phyloP scores from a whole-genome alignment of 2,113 vertebrate genomes.

The Chloropsis cyanopogon region DNA sequence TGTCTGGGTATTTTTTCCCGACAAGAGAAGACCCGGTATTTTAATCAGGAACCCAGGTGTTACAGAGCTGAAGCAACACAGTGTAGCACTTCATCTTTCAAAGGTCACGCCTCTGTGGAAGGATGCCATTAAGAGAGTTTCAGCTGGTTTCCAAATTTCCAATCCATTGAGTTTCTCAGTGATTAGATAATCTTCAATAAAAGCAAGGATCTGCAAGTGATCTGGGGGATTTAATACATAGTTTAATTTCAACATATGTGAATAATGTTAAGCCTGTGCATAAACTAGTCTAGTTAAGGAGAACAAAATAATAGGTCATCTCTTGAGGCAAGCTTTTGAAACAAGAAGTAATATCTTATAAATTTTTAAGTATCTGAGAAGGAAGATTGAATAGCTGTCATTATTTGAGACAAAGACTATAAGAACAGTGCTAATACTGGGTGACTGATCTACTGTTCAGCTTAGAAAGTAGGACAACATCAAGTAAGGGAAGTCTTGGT shows the following conservation, averaged over 20 bases:
- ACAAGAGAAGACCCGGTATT: neutral
- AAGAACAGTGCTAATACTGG: neutral
- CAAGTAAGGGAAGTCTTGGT: neutral
- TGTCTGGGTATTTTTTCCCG: neutral
- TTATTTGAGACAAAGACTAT: neutral
- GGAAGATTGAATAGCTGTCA: neutral
- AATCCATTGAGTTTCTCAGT: neutral
- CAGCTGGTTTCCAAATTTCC: neutral
- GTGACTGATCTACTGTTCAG: neutral
- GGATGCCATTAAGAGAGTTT: neutral
- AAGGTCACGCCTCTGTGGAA: neutral
- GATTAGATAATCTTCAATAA: neutral
- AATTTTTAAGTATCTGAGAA: neutral
- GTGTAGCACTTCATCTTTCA: neutral
- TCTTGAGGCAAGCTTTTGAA: conserved; percentile 14
- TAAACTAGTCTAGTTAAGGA: conserved; percentile 9
- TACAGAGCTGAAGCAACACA: neutral
- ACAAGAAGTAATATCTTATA: neutral
- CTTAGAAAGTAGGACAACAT: neutral
- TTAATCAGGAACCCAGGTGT: neutral
- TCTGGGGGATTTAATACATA: neutral
- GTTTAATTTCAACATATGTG: neutral
- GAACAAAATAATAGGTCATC: conserved; percentile 6
- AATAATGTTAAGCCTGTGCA: neutral
- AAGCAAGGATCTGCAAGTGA: neutral